phyloP scores from a whole-genome alignment of 2,888 invertebrate species.

The Cryptocephalus moraei region DNA sequence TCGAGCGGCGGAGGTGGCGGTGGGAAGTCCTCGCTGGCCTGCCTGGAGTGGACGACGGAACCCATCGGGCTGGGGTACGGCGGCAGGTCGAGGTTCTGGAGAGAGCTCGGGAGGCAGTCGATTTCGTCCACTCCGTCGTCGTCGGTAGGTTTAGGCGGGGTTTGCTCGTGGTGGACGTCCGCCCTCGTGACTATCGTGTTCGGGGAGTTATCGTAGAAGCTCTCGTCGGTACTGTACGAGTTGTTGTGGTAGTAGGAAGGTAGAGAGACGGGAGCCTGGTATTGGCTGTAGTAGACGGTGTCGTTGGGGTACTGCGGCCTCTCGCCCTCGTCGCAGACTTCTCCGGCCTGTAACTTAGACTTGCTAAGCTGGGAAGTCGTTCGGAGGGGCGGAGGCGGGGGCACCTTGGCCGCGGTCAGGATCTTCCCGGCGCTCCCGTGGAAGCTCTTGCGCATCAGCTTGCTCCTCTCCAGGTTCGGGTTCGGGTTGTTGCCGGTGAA shows the following conservation, averaged over 20 bases:
- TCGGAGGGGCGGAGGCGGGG: conserved; percentile 73
- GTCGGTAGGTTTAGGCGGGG: conserved; percentile 43
- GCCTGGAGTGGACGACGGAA: conserved; percentile 71
- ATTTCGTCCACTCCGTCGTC: conserved; percentile 53
- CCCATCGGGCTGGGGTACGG: conserved; percentile 73
- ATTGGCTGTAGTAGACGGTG: conserved; percentile 29
- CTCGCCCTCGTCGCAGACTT: conserved; percentile 41
- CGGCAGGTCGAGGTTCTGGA: conserved; percentile 50
- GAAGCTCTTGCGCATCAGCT: conserved; percentile 81
- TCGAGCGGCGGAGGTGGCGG: conserved; percentile 77
- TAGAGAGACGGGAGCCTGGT: conserved; percentile 20
- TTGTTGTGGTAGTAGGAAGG: conserved; percentile 25
- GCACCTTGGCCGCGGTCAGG: conserved; percentile 73
- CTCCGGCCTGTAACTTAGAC: conserved; percentile 48
- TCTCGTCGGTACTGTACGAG: conserved; percentile 17
- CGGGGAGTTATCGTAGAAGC: conserved; percentile 16
- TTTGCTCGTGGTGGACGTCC: conserved; percentile 76
- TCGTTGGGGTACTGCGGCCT: conserved; percentile 22
- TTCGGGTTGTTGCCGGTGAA: conserved; percentile 57
- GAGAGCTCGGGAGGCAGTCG: conserved; percentile 48
- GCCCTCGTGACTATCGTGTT: conserved; percentile 65
- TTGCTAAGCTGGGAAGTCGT: conserved; percentile 77
- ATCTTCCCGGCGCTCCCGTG: conserved; percentile 77
- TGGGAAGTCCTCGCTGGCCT: conserved; percentile 82
- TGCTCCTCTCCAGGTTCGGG: conserved; percentile 76